Evolutionary conservation across 1,140 invertebrate genomes (phyloP).

Genomic region (Wiebesia pumilae): DNA sequence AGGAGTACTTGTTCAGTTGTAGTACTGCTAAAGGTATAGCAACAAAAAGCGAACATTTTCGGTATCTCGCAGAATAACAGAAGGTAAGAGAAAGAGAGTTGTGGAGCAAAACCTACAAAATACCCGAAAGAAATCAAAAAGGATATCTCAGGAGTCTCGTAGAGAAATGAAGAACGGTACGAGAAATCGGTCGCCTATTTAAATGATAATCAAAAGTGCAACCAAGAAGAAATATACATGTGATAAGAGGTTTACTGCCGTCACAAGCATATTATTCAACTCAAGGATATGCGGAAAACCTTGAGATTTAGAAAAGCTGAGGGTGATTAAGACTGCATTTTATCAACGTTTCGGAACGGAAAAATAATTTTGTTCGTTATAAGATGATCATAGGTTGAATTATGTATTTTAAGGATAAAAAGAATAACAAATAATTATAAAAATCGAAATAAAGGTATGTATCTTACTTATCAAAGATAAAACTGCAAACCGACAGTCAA

Average conservation of each 20-base stretch:
- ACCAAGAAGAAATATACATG: constrained; percentile 51
- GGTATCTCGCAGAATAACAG: background rate
- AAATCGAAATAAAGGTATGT: background rate
- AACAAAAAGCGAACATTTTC: background rate
- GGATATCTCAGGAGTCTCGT: constrained; percentile 10
- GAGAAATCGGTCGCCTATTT: constrained; percentile 15
- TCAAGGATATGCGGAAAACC: constrained; percentile 9
- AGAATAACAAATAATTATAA: constrained; percentile 7
- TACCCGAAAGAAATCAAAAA: constrained; percentile 37
- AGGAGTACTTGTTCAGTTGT: background rate
- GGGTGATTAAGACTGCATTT: background rate
- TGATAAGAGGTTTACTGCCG: constrained; percentile 41
- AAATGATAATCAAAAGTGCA: constrained; percentile 55
- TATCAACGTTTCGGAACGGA: background rate
- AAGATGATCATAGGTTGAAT: background rate
- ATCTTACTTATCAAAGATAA: background rate
- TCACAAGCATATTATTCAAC: constrained; percentile 8
- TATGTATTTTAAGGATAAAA: constrained; percentile 3
- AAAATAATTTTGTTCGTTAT: background rate
- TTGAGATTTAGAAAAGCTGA: constrained; percentile 26
- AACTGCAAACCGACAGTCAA: background rate
- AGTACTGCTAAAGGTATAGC: background rate
- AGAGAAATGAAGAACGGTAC: background rate
- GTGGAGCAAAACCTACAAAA: background rate
- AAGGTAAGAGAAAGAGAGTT: constrained; percentile 17